Evolutionary conservation across 2,113 vertebrate genomes (phyloP), one percentile per base, ranked within the genome.

Genomic region (Cololabis saira): DNA sequence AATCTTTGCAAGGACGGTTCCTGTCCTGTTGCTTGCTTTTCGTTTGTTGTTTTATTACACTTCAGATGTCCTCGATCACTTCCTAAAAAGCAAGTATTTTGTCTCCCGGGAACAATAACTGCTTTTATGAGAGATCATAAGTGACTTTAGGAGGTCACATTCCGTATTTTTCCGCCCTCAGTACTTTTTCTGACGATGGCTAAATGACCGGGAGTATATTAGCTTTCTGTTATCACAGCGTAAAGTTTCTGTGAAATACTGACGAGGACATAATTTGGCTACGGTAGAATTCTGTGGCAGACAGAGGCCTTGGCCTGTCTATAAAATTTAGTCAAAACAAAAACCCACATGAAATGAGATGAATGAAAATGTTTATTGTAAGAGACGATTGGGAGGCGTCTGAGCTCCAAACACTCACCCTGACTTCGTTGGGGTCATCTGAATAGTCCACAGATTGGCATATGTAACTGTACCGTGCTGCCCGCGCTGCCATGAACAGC

Each of bases 401-500:
- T 18, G 12, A 2, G 0, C 48, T 27, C 17, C 18, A 53, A 56
- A 61, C 86, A 95, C 97, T 96, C 90, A 99, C 98, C 93, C 98
- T 95, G 89, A 99, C 96, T 98, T 99, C 98, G 90, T 99, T 95
- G 82, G 95, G 95, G 43, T 99, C 95, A 22, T 99, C 92, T 65
- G 97, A 96, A 84, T 99, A 98, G 91, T 96, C 93, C 87, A 99
- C 98, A 12, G 88, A 88, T 89, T 99, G 98, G 86, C 98, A 99
- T 80, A 98, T 93, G 87, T 99, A 99, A 83, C 98, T 99, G 92
- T 99, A 99, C 66, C 95, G 94, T 40, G 96, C 97, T 56, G 96
- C 93, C 87, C 93, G 93, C 2, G 97, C 96, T 48, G 95, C 96
- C 88, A 98, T 91, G 77, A 99, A 95, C 73, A 99, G 93, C 98